Evolutionary conservation across 1,140 invertebrate species (phyloP).

Genomic region (Diploscapter pachys): DNA sequence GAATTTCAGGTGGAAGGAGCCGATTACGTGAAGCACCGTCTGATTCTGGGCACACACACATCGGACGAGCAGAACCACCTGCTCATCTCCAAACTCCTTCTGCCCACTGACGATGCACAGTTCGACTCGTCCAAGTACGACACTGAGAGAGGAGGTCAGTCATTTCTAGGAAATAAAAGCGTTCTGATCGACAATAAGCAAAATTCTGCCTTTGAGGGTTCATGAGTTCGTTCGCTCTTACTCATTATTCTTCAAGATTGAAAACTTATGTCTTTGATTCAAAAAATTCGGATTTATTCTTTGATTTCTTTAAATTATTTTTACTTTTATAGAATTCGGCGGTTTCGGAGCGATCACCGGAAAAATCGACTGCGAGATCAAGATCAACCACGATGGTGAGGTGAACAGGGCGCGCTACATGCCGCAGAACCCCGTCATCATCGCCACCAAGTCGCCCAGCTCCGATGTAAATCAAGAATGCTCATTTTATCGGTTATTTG

Average conservation of each 20-base stretch:
- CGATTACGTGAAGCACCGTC: conserved; percentile 93
- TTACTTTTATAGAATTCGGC: conserved; percentile 75
- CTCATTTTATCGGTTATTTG: not conserved
- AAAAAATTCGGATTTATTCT: too few species aligned
- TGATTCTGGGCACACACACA: conserved; percentile 97
- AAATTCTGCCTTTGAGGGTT: too few species aligned
- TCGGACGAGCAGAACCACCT: conserved; percentile 99
- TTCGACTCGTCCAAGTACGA: conserved; percentile 92
- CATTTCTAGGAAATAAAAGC: not conserved
- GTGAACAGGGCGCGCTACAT: conserved; percentile 97
- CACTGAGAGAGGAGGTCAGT: not conserved
- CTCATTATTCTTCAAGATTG: too few species aligned
- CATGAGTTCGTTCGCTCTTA: too few species aligned
- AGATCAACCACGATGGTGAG: conserved; percentile 99
- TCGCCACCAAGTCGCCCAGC: conserved; percentile 97
- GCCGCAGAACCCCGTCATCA: conserved; percentile 98
- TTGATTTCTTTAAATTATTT: not conserved
- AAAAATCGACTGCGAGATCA: conserved; percentile 99
- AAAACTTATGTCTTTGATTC: too few species aligned
- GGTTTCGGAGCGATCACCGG: conserved; percentile 98
- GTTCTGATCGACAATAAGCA: too few species aligned
- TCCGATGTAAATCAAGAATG: conserved; percentile 69
- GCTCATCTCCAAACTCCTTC: conserved; percentile 92
- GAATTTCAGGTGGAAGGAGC: conserved; percentile 82
- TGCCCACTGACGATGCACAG: conserved; percentile 90